Evolutionary conservation across 2,113 vertebrate species (phyloP), one percentile per base, ranked within the genome.

Genomic region (Calidris pugnax): DNA sequence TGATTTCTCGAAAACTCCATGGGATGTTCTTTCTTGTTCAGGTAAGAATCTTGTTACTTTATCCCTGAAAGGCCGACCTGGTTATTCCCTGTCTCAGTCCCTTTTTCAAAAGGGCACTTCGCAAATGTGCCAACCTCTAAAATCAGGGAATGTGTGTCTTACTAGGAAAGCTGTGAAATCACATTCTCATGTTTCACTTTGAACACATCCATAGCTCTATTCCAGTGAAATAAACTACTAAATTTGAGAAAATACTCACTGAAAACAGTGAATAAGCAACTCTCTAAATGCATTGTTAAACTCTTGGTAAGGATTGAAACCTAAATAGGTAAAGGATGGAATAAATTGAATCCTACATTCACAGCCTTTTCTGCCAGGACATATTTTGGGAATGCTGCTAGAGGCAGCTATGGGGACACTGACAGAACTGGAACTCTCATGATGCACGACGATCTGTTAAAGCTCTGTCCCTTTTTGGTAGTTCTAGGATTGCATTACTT

Each of bases 21-120:
- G 62, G 94, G 79, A 93, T 63, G 45, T 16, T 10, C 63, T 0
- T 64, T 81, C 90, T 66, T 97, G 97, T 78, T 90, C 60, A 77
- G 14, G 97, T 97, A 97, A 96, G 89, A 76, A 32, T 10, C 28
- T 76, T 7, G 2, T 39, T 84, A 17, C 30, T 62, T 89, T 53
- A 45, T 27, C 41, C 22, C 14, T 69, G 23, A 73, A 79, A 56
- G 14, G 5, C 50, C 83, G 21, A 60, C 35, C 16, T 78, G 14
- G 27, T 86, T 76, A 28, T 47, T 64, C 55, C 15, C 30, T 63
- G 2, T 68, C 69, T 91, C 35, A 6, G 50, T 53, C 9, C 10
- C 5, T 73, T 60, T 76, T 62, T 69, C 50, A 55, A 71, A 72
- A 84, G 16, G 17, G 11, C 4, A 1, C 10, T 82, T 45, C 3